Conservation (phyloP, 1,140 invertebrate genomes). For the Danaus plexippus region DNA sequence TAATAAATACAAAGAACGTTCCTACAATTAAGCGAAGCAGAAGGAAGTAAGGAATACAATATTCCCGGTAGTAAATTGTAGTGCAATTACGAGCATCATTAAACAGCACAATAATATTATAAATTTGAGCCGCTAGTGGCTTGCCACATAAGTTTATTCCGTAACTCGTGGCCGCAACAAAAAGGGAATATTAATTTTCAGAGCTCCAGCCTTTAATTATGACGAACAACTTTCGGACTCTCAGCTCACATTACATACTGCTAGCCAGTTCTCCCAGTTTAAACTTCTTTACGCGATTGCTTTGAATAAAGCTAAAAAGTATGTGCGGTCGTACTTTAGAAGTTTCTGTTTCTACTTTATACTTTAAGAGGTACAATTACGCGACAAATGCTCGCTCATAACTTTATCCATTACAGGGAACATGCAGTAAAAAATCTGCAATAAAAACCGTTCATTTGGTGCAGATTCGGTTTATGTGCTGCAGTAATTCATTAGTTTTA, state of each 20-base stretch:
- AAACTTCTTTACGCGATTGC: slow-evolving; percentile 41
- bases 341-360: slow-evolving; percentile 29
- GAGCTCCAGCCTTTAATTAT: slow-evolving; percentile 46
- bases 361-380: slow-evolving; percentile 29
- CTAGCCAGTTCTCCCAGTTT: slow-evolving; percentile 35
- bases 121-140: slow-evolving; percentile 9
- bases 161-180: slow-evolving; percentile 27
- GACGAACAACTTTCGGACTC: slow-evolving; percentile 45
- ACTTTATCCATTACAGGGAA: slow-evolving; percentile 22
- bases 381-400: slow-evolving; percentile 16
- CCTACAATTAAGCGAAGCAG: no score
- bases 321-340: slow-evolving; percentile 27
- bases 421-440: slow-evolving; percentile 10
- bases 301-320: slow-evolving; percentile 23
- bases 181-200: slow-evolving; percentile 55
- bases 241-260: slow-evolving; percentile 44
- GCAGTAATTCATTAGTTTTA: no score
- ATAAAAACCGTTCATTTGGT: slow-evolving; percentile 3
- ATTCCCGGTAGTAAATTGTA: slow-evolving; percentile 3
- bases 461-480: no score
- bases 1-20: no score
- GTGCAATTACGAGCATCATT: slow-evolving; percentile 17
- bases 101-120: slow-evolving; percentile 21
- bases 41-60: no score
- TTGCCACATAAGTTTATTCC: slow-evolving; percentile 21